Conservation (phyloP, 2,113 vertebrate species). For the Grantiella picta region DNA sequence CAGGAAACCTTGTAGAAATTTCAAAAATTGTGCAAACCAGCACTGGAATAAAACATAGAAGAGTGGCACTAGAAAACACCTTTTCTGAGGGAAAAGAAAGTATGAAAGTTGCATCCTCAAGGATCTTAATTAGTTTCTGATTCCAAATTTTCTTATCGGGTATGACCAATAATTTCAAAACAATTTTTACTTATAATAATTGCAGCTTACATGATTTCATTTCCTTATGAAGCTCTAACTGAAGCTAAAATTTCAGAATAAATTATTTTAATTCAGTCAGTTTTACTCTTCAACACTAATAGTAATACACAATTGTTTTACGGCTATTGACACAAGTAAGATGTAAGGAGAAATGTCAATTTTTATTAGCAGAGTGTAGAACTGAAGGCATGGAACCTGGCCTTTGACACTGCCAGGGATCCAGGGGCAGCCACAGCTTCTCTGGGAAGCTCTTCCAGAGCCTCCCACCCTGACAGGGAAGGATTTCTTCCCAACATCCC, state of each 20-base stretch:
- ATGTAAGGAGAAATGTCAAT: not conserved
- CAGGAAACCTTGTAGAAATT: not conserved
- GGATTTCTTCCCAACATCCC: not conserved
- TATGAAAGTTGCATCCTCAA: not conserved
- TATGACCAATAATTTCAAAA: not conserved
- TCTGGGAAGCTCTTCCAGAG: not conserved
- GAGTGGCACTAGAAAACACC: not conserved
- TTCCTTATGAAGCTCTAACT: not conserved
- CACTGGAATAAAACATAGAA: accelerated
- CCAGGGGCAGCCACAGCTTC: not conserved
- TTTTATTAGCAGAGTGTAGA: not conserved
- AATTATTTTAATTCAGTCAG: not conserved
- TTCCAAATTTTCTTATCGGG: not conserved
- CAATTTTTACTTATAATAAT: not conserved
- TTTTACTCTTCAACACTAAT: not conserved
- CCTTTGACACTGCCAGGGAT: not conserved
- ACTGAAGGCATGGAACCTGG: not conserved
- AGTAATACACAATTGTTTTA: not conserved
- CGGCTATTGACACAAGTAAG: not conserved
- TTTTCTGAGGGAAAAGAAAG: not conserved
- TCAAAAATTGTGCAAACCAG: accelerated
- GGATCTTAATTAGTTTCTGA: not conserved
- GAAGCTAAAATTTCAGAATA: not conserved
- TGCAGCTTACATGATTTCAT: accelerated
- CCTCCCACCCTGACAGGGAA: not conserved